phyloP scores from a whole-genome alignment of 2,113 vertebrate genomes.

The Grus americana region DNA sequence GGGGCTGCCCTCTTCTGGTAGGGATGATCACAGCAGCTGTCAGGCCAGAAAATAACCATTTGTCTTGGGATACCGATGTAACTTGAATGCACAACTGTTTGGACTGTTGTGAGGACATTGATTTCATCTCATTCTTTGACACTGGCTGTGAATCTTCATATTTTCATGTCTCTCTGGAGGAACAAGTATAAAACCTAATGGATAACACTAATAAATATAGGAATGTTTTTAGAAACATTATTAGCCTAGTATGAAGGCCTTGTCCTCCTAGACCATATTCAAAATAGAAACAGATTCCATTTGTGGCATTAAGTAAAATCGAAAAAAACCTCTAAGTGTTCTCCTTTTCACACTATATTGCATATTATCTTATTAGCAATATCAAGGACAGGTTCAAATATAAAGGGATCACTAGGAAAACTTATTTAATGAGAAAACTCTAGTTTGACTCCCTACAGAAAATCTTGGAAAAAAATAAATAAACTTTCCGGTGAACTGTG shows the following conservation, averaged over 20 bases:
- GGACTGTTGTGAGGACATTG: background rate
- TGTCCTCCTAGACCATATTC: background rate
- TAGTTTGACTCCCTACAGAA: background rate
- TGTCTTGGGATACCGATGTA: accelerated
- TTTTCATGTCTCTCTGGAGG: background rate
- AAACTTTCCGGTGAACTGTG: background rate
- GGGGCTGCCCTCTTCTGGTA: slow-evolving; percentile 96
- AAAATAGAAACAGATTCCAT: background rate
- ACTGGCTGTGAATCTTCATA: background rate
- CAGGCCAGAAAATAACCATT: background rate
- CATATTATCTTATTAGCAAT: background rate
- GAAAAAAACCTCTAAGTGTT: accelerated
- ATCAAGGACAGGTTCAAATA: background rate
- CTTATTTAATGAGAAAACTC: background rate
- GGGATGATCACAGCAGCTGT: slow-evolving; percentile 33
- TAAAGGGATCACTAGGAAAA: background rate
- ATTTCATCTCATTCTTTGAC: background rate
- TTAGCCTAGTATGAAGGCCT: background rate
- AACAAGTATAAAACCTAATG: background rate
- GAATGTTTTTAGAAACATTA: background rate
- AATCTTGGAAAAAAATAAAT: background rate
- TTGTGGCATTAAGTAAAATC: background rate
- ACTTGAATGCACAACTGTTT: background rate
- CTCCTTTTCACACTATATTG: background rate
- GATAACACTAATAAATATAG: background rate